These are phyloP conservation scores for Tridacna crocea DNA, from an alignment of 2,888 invertebrate species.

Conservation along the genomic window DNA sequence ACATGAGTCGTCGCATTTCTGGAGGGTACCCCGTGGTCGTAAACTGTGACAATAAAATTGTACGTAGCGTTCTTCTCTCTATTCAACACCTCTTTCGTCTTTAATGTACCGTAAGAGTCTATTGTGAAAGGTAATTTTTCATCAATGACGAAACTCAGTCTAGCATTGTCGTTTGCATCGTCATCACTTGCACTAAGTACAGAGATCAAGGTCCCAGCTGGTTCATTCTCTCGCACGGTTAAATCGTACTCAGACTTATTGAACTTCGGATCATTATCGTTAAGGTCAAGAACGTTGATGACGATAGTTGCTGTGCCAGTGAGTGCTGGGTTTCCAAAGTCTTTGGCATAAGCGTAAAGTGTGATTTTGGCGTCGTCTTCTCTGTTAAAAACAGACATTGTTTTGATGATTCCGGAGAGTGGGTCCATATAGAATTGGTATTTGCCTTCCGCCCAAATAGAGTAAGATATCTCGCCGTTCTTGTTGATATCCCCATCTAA, in stretches of 20 bases:
- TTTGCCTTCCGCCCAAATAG: slow-evolving; percentile 57
- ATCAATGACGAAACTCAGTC: slow-evolving; percentile 50
- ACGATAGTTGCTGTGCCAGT: slow-evolving; percentile 66
- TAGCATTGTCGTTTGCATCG: slow-evolving; percentile 70
- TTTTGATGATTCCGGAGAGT: slow-evolving; percentile 68
- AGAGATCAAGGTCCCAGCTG: slow-evolving; percentile 51
- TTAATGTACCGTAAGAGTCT: slow-evolving; percentile 62
- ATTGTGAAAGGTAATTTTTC: slow-evolving; percentile 65
- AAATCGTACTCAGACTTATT: slow-evolving; percentile 53
- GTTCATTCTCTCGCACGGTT: slow-evolving; percentile 58
- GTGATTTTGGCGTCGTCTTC: slow-evolving; percentile 64
- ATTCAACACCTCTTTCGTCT: slow-evolving; percentile 64
- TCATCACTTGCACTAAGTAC: slow-evolving; percentile 52
- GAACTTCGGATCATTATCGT: slow-evolving; percentile 66
- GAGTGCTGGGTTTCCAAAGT: slow-evolving; percentile 64
- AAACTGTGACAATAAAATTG: slow-evolving; percentile 66
- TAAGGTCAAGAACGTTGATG: slow-evolving; percentile 59
- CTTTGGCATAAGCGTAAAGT: slow-evolving; percentile 70
- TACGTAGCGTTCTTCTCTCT: slow-evolving; percentile 67
- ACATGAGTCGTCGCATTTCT: slow-evolving; percentile 65
- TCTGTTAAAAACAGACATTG: slow-evolving; percentile 69
- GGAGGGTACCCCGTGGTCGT: slow-evolving; percentile 69
- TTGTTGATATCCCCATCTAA: slow-evolving; percentile 70
- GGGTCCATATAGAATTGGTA: slow-evolving; percentile 68
- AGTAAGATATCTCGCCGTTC: slow-evolving; percentile 70